These are phyloP conservation scores for Anolis sagrei DNA, from an alignment of 2,113 vertebrate genomes.

Conservation along the genomic window DNA sequence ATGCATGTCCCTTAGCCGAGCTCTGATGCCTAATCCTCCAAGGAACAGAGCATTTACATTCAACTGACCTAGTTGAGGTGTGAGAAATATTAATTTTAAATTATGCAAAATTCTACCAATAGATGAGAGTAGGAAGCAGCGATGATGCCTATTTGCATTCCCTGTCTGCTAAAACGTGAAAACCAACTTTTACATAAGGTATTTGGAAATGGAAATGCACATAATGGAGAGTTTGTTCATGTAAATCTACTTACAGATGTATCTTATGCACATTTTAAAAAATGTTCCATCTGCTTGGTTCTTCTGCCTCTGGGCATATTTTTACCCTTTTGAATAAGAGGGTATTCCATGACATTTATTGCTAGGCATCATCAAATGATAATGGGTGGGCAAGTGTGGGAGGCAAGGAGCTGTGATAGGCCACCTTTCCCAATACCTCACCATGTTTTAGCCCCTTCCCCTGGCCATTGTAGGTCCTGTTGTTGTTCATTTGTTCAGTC, in stretches of 20 bases:
- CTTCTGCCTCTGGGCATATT: not conserved
- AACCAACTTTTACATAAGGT: constrained; percentile 57
- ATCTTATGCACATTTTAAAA: not conserved
- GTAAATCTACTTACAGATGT: constrained; percentile 44
- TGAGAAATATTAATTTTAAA: constrained; percentile 73
- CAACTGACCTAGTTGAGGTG: constrained; percentile 72
- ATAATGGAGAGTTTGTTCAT: constrained; percentile 38
- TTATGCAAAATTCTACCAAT: constrained; percentile 66
- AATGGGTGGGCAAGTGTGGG: no score
- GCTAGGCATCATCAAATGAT: not conserved
- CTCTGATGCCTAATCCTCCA: constrained; percentile 65
- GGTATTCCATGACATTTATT: rapidly evolving
- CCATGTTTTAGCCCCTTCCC: no score
- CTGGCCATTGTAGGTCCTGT: no score
- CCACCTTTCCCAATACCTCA: no score
- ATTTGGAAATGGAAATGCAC: constrained; percentile 37
- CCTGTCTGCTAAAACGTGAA: constrained; percentile 51
- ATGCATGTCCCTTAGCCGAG: constrained; percentile 52
- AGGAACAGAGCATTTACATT: constrained; percentile 70
- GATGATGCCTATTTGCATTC: not conserved
- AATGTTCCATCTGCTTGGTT: not conserved
- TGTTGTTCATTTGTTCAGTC: no score
- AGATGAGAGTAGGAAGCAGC: constrained; percentile 39
- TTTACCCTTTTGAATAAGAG: not conserved
- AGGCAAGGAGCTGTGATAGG: no score